These are phyloP conservation scores for Squalus acanthias DNA, from an alignment of 2,797 vertebrate species.

Conservation along the genomic window DNA sequence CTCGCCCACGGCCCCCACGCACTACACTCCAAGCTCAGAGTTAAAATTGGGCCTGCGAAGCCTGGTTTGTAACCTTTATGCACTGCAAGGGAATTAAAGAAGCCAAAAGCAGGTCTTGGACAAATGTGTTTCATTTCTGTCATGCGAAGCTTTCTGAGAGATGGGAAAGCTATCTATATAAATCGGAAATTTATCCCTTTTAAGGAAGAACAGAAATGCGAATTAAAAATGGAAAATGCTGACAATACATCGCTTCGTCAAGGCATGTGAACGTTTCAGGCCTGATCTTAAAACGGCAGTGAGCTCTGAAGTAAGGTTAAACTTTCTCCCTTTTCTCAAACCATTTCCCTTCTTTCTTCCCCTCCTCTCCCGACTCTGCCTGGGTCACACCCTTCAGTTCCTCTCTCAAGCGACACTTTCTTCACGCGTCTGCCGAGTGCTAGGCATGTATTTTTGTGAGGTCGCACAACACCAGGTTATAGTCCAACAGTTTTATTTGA, in stretches of 20 bases:
- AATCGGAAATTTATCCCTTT: not conserved
- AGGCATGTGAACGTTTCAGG: not conserved
- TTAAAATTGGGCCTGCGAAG: too few relatives aligned
- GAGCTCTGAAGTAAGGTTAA: not conserved
- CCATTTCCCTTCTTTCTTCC: too few relatives aligned
- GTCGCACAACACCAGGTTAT: too few relatives aligned
- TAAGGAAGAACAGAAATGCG: not conserved
- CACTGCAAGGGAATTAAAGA: not conserved
- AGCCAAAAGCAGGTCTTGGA: too few relatives aligned
- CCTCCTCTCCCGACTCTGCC: not conserved
- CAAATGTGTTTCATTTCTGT: too few relatives aligned
- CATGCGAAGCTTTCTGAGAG: not conserved
- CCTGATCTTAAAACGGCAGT: not conserved
- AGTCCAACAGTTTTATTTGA: too few relatives aligned
- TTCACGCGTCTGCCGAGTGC: not conserved
- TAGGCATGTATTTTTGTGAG: not conserved
- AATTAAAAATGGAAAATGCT: not conserved
- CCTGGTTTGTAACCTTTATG: too few relatives aligned
- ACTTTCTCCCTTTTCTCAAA: not conserved
- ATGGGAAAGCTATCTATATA: not conserved
- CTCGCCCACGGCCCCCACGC: too few relatives aligned
- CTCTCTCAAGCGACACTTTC: not conserved
- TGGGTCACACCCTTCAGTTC: not conserved
- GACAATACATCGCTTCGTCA: not conserved
- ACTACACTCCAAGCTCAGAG: too few relatives aligned